phyloP scores from a whole-genome alignment of 2,113 vertebrate species.

The Coracopsis vasa region DNA sequence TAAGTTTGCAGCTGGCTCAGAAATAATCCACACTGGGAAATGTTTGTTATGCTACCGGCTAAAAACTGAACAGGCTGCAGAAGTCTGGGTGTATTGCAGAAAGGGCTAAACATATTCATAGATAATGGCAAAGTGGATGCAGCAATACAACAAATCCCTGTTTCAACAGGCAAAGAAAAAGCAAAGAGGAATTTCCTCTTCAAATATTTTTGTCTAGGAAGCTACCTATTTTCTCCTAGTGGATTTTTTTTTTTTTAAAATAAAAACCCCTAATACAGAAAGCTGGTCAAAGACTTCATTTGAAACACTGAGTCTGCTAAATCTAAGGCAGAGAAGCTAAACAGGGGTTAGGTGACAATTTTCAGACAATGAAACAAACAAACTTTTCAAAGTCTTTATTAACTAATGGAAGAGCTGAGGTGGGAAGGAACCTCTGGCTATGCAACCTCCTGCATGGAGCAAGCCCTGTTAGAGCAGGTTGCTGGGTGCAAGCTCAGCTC shows the following conservation, averaged over 20 bases:
- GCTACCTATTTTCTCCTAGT: background rate
- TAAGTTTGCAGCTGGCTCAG: background rate
- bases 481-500: background rate
- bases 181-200: background rate
- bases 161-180: background rate
- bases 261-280: background rate
- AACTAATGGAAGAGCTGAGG: background rate
- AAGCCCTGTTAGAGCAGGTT: background rate
- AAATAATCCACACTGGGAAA: background rate
- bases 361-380: background rate
- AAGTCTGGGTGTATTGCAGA: background rate
- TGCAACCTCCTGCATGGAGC: fast-evolving
- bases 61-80: background rate
- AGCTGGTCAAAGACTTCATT: background rate
- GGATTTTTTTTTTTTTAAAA: background rate
- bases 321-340: background rate
- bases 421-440: background rate
- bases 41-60: background rate
- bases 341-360: background rate
- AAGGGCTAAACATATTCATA: background rate
- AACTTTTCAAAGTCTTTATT: background rate
- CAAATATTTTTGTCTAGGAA: background rate
- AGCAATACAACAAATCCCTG: background rate
- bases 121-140: background rate
- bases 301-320: background rate